phyloP scores from a whole-genome alignment of 2,797 vertebrate genomes.

The Chromis chromis region DNA sequence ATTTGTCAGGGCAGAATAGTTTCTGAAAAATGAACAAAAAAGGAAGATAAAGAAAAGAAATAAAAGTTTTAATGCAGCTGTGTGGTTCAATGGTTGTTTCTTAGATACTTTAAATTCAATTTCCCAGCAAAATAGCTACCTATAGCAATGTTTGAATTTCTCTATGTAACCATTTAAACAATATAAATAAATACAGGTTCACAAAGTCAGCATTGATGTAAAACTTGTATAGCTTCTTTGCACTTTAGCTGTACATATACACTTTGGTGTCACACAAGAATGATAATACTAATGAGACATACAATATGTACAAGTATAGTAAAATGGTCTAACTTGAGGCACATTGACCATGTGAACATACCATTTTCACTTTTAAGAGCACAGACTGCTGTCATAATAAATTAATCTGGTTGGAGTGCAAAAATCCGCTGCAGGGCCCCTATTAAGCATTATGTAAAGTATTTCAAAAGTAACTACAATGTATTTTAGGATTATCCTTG shows the following conservation, averaged over 20 bases:
- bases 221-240: not conserved
- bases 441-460: not conserved
- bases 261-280: not conserved
- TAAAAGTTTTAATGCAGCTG: too few relatives aligned
- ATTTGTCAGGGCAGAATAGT: too few relatives aligned
- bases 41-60: not conserved
- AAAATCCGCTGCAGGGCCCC: too few relatives aligned
- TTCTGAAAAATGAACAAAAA: too few relatives aligned
- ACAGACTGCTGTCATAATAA: not conserved
- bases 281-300: not conserved
- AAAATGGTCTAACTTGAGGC: too few relatives aligned
- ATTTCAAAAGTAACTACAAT: conserved; percentile 14
- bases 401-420: too few relatives aligned
- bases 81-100: not conserved
- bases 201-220: conserved; percentile 6
- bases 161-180: not conserved
- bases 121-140: not conserved
- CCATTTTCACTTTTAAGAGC: not conserved
- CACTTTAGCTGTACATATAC: not conserved
- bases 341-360: not conserved
- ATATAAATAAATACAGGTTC: conserved; percentile 20
- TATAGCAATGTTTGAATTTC: not conserved
- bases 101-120: not conserved
- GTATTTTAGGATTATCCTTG: not conserved
- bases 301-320: not conserved